Evolutionary conservation across 1,140 invertebrate species (phyloP).

Genomic region (Musca domestica): DNA sequence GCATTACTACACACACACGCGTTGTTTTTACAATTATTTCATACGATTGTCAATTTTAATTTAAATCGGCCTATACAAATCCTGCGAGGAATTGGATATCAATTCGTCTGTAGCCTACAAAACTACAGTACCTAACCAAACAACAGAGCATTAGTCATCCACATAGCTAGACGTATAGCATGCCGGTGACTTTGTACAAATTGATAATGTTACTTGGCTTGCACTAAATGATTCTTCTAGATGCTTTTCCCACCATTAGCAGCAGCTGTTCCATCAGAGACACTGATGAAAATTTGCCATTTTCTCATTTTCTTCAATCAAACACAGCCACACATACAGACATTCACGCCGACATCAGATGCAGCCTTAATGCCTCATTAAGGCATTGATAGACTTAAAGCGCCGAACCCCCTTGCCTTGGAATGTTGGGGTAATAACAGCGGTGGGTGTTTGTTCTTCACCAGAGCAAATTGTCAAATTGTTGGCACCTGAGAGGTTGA

Average conservation of each 20-base stretch:
- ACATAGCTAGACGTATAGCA: neutral
- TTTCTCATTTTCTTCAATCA: constrained; percentile 19
- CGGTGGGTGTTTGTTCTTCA: neutral
- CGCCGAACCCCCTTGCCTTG: too few species aligned
- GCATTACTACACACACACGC: too few species aligned
- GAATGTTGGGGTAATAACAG: neutral
- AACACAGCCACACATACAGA: neutral
- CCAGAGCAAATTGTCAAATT: constrained; percentile 24
- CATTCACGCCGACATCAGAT: neutral
- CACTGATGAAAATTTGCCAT: constrained; percentile 7
- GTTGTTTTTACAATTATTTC: too few species aligned
- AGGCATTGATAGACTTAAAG: neutral
- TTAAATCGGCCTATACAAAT: too few species aligned
- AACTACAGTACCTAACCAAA: too few species aligned
- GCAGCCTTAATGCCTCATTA: constrained; percentile 12
- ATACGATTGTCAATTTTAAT: too few species aligned
- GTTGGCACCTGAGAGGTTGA: constrained; percentile 23
- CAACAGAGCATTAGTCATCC: neutral
- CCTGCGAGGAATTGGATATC: too few species aligned
- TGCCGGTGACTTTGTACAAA: neutral
- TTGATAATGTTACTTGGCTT: constrained; percentile 12
- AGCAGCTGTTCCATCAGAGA: constrained; percentile 11
- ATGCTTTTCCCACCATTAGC: constrained; percentile 21
- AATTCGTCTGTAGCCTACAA: too few species aligned
- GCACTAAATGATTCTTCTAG: constrained; percentile 11